Percentiles rank a stretch among this genome's conserved stretches.
Evolutionary conservation across 2,113 vertebrate species (phyloP).

Genomic region (Promerops cafer): DNA sequence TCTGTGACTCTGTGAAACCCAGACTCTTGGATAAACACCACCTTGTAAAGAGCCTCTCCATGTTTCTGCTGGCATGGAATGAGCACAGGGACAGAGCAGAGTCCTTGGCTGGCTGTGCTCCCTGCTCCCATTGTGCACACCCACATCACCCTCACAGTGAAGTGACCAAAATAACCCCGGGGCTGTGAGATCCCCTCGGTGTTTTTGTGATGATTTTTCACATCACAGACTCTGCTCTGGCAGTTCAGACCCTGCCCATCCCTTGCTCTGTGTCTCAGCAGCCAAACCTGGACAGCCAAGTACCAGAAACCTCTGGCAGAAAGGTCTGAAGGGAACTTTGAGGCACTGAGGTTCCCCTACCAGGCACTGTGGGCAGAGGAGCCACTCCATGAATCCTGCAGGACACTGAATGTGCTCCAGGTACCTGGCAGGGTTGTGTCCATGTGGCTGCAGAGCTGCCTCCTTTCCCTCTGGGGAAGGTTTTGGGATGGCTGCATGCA

Average conservation of each 20-base stretch:
- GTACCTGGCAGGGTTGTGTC: neutral
- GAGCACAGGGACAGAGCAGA: neutral
- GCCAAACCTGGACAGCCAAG: neutral
- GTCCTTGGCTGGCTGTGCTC: neutral
- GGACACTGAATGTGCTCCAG: neutral
- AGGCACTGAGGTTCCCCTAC: neutral
- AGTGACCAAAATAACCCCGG: neutral
- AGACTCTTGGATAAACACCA: neutral
- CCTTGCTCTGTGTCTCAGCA: neutral
- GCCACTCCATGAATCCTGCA: neutral
- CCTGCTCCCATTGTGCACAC: neutral
- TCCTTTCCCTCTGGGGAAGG: neutral
- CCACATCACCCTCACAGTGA: neutral
- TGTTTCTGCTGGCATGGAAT: neutral
- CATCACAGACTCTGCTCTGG: neutral
- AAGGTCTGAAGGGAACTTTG: neutral
- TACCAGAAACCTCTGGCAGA: neutral
- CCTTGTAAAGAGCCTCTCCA: neutral
- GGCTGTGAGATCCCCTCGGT: neutral
- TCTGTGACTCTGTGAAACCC: neutral
- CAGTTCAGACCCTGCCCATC: neutral
- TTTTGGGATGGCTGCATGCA: neutral
- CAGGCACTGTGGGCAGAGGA: neutral
- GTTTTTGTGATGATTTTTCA: neutral
- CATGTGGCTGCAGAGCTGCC: neutral